These are phyloP conservation scores for Sebastes kiyomatsui DNA, from an alignment of 2,797 vertebrate species.

Conservation along the genomic window DNA sequence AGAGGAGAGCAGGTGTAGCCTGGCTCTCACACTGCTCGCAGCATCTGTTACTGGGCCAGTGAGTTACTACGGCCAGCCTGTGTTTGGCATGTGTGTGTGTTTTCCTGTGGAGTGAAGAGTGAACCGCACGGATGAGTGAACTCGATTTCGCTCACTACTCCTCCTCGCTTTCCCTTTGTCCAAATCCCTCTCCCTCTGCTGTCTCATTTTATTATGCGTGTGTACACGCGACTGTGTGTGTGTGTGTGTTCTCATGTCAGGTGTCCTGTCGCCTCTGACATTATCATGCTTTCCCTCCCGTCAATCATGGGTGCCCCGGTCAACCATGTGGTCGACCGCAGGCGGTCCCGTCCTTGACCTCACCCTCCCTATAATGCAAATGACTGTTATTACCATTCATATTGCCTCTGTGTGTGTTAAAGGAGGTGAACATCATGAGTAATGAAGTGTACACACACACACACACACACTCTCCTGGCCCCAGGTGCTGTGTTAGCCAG, in stretches of 20 bases:
- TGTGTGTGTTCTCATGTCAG: conserved; percentile 25
- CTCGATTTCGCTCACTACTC: conserved; percentile 30
- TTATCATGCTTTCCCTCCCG: conserved; percentile 37
- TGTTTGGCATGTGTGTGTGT: conserved; percentile 33
- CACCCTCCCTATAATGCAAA: conserved; percentile 58
- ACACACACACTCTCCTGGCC: conserved; percentile 17
- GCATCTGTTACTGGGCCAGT: conserved; percentile 73
- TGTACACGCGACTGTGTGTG: background rate
- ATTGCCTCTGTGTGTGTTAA: conserved; percentile 12
- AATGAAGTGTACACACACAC: background rate
- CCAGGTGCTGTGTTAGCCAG: conserved; percentile 49
- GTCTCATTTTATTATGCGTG: conserved; percentile 36
- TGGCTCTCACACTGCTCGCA: conserved; percentile 55
- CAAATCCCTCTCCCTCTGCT: conserved; percentile 33
- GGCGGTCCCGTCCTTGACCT: conserved; percentile 67
- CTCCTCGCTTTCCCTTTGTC: background rate
- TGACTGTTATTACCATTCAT: conserved; percentile 44
- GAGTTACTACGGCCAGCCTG: conserved; percentile 56
- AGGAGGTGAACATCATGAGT: conserved; percentile 1
- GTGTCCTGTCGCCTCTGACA: conserved; percentile 42
- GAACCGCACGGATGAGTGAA: conserved; percentile 52
- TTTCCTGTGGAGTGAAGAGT: conserved; percentile 10
- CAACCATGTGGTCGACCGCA: conserved; percentile 37
- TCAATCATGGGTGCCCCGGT: conserved; percentile 60
- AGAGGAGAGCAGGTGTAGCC: conserved; percentile 65